Evolutionary conservation across 1,140 invertebrate genomes (phyloP), one percentile per base, ranked within the genome.

Genomic region (Pseudomyrmex dendroicus): DNA sequence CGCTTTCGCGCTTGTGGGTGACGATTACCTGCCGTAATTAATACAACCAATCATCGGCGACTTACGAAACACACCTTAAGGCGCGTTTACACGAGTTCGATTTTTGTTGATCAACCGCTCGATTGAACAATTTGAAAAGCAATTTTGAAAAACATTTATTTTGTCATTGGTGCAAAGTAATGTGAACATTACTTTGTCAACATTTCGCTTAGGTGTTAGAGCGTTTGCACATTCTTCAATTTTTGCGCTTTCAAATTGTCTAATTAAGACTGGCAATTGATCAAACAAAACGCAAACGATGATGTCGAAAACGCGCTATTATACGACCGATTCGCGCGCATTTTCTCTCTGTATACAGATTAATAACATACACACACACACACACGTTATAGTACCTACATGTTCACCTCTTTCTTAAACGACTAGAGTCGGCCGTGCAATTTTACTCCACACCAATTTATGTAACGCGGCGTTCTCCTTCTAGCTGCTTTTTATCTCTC

Each of bases 381-480:
- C n/a, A 25, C 25, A 3, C 3, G 52, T 54, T 20, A 50, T 35
- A 83, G 44, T 56, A 64, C 17, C 48, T 86, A 82, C 25, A 3
- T 20, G 4, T 73, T 68, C 50, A 66, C 25, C 52, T 56, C 82
- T 59, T 66, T 22, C 35, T 35, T 13, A 62, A 85, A 68, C 35
- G 59, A 74, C 88, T 89, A 89, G 22, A 77, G 48, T 68, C 70
- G 73, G 61, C 73, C 54, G 52, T 61, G 64, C 73, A 78, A 62
- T 63, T 35, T 5, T 7, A 54, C n/a, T 72, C 59, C 22, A 66
- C 12, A 44, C 67, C 68, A 35, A 52, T 5, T 67, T 83, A 77
- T 7, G n/a, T 67, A 82, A 82, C 25, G 8, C 22, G 48, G 8
- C 22, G 48, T 73, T 59, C 12, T 44, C 15, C 35, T 78, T 61